Evolutionary conservation across 2,797 vertebrate genomes (phyloP).

Genomic region (Pangasius krempfi): DNA sequence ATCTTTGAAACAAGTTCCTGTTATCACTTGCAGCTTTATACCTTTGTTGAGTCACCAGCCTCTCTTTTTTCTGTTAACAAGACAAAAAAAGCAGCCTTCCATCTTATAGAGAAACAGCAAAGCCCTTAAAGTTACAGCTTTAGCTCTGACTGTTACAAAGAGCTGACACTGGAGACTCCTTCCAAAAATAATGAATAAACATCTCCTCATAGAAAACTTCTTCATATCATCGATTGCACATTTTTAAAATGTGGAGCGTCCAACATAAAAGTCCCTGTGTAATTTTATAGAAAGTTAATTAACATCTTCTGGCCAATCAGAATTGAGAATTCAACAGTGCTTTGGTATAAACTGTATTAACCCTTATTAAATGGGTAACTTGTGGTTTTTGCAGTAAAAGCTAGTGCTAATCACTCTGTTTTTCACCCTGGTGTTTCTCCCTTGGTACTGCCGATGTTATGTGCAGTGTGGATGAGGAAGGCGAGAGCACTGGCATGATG

Average conservation of each 20-base stretch:
- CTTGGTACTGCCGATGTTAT: slow-evolving; percentile 18
- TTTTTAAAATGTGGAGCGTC: neutral
- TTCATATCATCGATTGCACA: neutral
- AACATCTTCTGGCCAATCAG: neutral
- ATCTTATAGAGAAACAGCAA: neutral
- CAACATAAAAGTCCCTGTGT: neutral
- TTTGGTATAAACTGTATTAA: neutral
- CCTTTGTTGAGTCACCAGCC: neutral
- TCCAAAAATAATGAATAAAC: neutral
- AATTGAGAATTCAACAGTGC: neutral
- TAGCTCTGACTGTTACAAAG: neutral
- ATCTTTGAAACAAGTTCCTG: too few species aligned
- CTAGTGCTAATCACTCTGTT: slow-evolving; percentile 24
- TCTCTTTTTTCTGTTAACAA: neutral
- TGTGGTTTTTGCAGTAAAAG: slow-evolving; percentile 37
- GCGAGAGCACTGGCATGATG: slow-evolving; percentile 40
- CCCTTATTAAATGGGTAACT: slow-evolving; percentile 9
- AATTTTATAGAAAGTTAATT: neutral
- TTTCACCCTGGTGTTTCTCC: slow-evolving; percentile 27
- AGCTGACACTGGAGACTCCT: neutral
- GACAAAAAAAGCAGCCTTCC: neutral
- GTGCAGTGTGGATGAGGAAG: neutral
- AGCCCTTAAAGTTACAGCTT: neutral
- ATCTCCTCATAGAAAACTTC: neutral
- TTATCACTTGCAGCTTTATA: neutral